phyloP scores from a whole-genome alignment of 2,113 vertebrate species.

The Lutjanus erythropterus region DNA sequence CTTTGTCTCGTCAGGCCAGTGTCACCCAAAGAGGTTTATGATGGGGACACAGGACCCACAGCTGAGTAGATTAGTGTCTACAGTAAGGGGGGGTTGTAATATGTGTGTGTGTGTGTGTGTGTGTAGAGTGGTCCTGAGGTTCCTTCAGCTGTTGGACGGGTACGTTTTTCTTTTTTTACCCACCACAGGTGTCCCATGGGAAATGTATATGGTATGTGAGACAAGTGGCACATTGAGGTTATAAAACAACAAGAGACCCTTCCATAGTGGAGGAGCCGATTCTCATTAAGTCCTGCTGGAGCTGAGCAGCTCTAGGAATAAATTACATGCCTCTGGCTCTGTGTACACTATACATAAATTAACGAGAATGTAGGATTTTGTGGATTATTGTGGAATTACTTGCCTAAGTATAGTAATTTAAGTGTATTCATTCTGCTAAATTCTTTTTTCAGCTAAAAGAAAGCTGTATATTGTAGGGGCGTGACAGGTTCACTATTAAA shows the following conservation, averaged over 20 bases:
- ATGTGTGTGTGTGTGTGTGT: slow-evolving; percentile 30
- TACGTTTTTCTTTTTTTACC: slow-evolving; percentile 52
- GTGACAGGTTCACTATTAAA: no score
- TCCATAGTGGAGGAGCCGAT: neutral
- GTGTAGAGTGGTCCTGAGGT: slow-evolving; percentile 26
- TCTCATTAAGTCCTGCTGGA: slow-evolving; percentile 9
- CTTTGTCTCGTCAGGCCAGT: slow-evolving; percentile 74
- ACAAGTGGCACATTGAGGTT: slow-evolving; percentile 50
- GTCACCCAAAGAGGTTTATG: slow-evolving; percentile 80
- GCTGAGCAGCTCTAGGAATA: slow-evolving; percentile 23
- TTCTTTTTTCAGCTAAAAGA: neutral
- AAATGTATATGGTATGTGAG: slow-evolving; percentile 58
- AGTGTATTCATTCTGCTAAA: slow-evolving; percentile 20
- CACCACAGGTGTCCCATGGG: slow-evolving; percentile 69
- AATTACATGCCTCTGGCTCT: slow-evolving; percentile 14
- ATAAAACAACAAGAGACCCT: slow-evolving; percentile 22
- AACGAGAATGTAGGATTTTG: slow-evolving; percentile 4
- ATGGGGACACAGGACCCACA: slow-evolving; percentile 54
- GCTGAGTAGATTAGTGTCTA: slow-evolving; percentile 78
- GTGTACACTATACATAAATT: slow-evolving; percentile 28
- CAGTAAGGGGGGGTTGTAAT: slow-evolving; percentile 29
- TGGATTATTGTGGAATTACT: slow-evolving; percentile 12
- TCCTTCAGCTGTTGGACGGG: slow-evolving; percentile 79
- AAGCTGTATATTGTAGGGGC: no score
- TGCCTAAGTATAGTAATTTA: neutral